Evolutionary conservation across 2,797 vertebrate genomes (phyloP).

Genomic region (Chelidonichthys spinosus): DNA sequence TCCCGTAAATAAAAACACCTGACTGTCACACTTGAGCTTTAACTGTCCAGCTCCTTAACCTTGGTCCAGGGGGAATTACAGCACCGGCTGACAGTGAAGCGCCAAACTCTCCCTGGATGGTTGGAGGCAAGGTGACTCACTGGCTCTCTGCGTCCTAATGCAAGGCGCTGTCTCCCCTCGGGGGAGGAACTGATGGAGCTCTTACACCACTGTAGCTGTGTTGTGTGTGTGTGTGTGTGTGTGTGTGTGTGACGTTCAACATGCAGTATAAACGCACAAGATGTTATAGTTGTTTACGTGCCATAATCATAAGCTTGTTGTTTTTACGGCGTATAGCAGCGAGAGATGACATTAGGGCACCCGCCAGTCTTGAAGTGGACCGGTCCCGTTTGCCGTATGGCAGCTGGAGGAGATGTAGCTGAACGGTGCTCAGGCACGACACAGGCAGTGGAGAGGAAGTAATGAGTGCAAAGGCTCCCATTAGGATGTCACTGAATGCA

Average conservation of each 20-base stretch:
- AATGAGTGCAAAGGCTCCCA: constrained; percentile 62
- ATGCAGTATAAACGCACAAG: neutral
- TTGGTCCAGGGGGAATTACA: constrained; percentile 52
- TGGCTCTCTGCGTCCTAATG: constrained; percentile 69
- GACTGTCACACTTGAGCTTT: constrained; percentile 32
- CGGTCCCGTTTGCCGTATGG: constrained; percentile 47
- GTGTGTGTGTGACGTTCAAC: too few species aligned
- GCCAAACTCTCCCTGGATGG: constrained; percentile 66
- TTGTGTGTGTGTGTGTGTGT: constrained; percentile 15
- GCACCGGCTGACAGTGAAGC: constrained; percentile 70
- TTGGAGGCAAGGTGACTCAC: constrained; percentile 78
- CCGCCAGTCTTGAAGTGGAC: constrained; percentile 31
- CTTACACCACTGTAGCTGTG: constrained; percentile 50
- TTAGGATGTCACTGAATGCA: constrained; percentile 66
- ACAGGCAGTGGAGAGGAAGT: constrained; percentile 70
- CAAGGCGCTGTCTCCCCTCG: constrained; percentile 60
- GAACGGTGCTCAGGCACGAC: constrained; percentile 60
- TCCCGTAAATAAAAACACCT: constrained; percentile 38
- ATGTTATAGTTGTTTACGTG: constrained; percentile 2
- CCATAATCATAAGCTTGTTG: neutral
- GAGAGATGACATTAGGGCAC: constrained; percentile 18
- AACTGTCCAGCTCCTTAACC: constrained; percentile 59
- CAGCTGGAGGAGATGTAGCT: constrained; percentile 39
- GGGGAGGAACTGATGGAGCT: constrained; percentile 71
- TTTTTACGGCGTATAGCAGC: neutral